Base-by-base conservation (phyloP, 2,113 vertebrate species). In the Scartelaos histophorus region DNA sequence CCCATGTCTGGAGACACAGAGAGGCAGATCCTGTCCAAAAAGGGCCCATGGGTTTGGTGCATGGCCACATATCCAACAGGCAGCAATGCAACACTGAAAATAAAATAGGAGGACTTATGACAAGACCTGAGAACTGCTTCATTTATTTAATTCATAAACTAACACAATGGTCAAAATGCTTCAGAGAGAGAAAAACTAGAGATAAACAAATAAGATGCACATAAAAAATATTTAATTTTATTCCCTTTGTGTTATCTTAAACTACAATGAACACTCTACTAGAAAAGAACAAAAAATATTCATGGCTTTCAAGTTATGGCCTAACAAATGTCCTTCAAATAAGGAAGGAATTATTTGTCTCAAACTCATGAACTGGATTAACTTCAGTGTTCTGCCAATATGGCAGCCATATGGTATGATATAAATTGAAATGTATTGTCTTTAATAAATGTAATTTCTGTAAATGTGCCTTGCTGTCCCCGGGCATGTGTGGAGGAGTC, bases 21-120 rank as follows among this genome's bases (percentile, higher is more conserved):
- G 45, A 85, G 56, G 38, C 67, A 79, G 2, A 86, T 1, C 16
- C 60, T 80, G 67, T 74, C 71, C 61, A 90, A 76, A 80, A 88
- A 90, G 0, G 84, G 86, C 24, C 84, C 90, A 66, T 67, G 54
- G 6, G 74, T 74, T 58, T 82, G 85, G 84, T 85, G 80, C 71
- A 90, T 71, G 24, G 80, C 83, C 61, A 82, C 38, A 13, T 9
- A 66, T 58, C 86, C 89, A 82, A 78, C 53, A 47, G 81, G 77
- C 43, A 83, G 54, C 21, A 11, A 21, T 3, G 61, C 38, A 35
- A 34, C 34, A 24, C 84, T 87, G 0, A 25, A 25, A 72, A 45
- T 43, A 34, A 46, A 62, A 66, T 64, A 16, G 45, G 25, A 45
- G 53, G 11, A 56, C 11, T 22, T n/a, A 21, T 56, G 2, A 22